Conservation (phyloP, 2,888 invertebrate species). For the Melanchra persicariae region DNA sequence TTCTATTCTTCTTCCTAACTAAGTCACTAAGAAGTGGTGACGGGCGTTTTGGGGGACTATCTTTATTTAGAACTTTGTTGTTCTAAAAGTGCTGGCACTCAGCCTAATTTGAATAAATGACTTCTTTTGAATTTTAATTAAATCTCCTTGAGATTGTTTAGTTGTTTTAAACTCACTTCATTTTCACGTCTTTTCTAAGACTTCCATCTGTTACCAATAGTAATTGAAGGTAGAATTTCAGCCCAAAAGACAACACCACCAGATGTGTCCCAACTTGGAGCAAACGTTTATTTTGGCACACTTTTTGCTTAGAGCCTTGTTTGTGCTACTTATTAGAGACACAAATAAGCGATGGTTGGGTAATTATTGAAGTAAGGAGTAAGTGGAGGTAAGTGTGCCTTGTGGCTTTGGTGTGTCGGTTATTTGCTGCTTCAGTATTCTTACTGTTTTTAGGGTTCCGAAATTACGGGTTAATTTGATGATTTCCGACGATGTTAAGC, state of each 20-base stretch:
- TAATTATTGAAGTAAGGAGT: constrained; percentile 14
- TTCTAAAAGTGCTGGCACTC: too few species aligned
- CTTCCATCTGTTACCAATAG: constrained; percentile 14
- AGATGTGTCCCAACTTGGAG: constrained; percentile 60
- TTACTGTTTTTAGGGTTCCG: too few species aligned
- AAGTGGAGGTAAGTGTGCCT: constrained; percentile 20
- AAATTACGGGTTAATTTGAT: too few species aligned
- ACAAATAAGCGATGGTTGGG: constrained; percentile 54
- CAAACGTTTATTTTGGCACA: constrained; percentile 62
- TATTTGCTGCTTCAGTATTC: neutral
- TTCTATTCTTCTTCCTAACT: too few species aligned
- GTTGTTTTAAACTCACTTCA: constrained; percentile 1
- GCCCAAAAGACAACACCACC: constrained; percentile 62
- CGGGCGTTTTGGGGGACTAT: too few species aligned
- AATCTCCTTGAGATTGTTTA: neutral
- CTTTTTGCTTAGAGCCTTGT: constrained; percentile 58
- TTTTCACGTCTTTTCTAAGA: constrained; percentile 11
- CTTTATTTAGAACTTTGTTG: too few species aligned
- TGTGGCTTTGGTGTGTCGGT: neutral
- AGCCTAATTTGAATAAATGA: too few species aligned
- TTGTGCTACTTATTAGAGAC: constrained; percentile 44
- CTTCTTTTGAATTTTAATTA: too few species aligned
- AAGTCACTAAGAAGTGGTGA: too few species aligned
- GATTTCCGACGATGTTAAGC: too few species aligned
- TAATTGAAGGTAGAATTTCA: constrained; percentile 54